These are phyloP conservation scores for Holcopasites calliopsidis DNA, from an alignment of 1,140 invertebrate species.

Conservation along the genomic window DNA sequence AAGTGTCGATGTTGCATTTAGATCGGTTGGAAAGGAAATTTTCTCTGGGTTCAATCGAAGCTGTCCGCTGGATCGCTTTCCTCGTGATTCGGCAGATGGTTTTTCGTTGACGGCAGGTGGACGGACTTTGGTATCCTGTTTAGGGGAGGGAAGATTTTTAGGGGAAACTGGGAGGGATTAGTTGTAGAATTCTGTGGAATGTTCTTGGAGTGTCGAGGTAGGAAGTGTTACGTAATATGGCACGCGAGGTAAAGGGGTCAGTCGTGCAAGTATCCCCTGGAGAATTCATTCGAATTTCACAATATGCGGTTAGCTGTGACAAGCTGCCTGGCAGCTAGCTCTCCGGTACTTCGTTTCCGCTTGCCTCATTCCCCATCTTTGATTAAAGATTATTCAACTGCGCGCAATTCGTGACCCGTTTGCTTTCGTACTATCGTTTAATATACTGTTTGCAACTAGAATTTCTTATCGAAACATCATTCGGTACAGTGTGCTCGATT, in stretches of 20 bases:
- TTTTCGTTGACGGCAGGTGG: neutral
- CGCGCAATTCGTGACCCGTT: neutral
- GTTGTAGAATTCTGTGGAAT: neutral
- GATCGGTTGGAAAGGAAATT: too few species aligned
- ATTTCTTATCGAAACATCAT: too few species aligned
- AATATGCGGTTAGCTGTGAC: slow-evolving; percentile 9
- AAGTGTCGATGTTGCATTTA: neutral
- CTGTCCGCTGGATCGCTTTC: too few species aligned
- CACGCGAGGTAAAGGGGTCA: neutral
- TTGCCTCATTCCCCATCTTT: slow-evolving; percentile 12
- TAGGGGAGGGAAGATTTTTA: too few species aligned
- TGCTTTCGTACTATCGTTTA: neutral
- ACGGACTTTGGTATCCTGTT: too few species aligned
- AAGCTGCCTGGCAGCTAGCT: slow-evolving; percentile 12
- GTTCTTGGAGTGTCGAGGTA: neutral
- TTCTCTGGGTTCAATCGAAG: neutral
- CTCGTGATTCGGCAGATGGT: too few species aligned
- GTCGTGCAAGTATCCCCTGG: neutral
- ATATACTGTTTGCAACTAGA: too few species aligned
- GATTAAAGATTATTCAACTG: neutral
- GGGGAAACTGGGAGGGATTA: too few species aligned
- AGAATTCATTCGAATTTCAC: slow-evolving; percentile 34
- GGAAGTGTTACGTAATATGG: slow-evolving; percentile 13
- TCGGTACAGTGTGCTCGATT: too few species aligned
- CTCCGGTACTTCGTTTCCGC: neutral